A percentile compares a stretch with the other conserved stretches of the same genome.
Evolutionary conservation across 2,797 vertebrate species (phyloP).

Genomic region (Phataginus tetradactyla): DNA sequence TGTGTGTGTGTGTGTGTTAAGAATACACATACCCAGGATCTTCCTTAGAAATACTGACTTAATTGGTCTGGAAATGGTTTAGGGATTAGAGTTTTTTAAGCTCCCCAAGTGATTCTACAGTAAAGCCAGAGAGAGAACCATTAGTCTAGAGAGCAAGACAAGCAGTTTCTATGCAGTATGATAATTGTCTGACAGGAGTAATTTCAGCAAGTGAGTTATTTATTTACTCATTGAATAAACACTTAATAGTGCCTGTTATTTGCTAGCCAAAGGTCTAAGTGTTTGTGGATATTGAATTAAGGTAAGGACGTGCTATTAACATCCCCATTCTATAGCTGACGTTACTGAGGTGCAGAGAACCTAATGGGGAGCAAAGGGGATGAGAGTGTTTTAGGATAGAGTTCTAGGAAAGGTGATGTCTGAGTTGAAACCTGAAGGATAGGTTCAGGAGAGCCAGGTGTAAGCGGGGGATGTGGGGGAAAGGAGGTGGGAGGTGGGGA

Average conservation of each 20-base stretch:
- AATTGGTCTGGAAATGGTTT: not conserved
- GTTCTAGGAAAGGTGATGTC: not conserved
- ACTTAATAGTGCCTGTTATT: not conserved
- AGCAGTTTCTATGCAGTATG: not conserved
- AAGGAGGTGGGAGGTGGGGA: not conserved
- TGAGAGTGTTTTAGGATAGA: not conserved
- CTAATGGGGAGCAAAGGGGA: not conserved
- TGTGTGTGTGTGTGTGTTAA: not conserved
- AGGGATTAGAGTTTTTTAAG: not conserved
- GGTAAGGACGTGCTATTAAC: not conserved
- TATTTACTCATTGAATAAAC: not conserved
- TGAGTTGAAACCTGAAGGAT: not conserved
- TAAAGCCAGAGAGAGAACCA: not conserved
- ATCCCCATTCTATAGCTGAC: not conserved
- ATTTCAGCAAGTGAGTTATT: not conserved
- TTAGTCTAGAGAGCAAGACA: not conserved
- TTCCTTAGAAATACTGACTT: not conserved
- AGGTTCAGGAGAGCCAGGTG: not conserved
- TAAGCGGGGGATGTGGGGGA: too few relatives aligned
- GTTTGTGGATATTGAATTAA: not conserved
- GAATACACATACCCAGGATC: not conserved
- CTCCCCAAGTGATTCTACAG: not conserved
- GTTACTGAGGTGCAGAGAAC: not conserved
- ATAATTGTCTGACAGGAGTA: not conserved
- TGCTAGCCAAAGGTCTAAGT: not conserved